Percentiles rank a stretch among this genome's conserved stretches.
phyloP scores from a whole-genome alignment of 53 echinoderm and acorn worm genomes.

The Pentamera pediparva region DNA sequence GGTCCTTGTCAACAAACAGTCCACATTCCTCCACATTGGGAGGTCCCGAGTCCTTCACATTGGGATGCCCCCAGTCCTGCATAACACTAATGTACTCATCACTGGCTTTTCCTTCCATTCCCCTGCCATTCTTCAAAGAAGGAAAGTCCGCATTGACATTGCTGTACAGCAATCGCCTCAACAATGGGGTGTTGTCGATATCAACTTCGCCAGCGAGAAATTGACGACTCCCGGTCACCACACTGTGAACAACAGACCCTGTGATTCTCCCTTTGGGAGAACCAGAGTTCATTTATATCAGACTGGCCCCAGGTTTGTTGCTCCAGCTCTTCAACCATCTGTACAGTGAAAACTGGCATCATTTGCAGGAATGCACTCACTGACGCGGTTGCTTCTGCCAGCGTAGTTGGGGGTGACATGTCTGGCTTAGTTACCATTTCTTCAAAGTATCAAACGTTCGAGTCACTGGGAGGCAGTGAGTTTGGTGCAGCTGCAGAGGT shows the following conservation, averaged over 20 bases:
- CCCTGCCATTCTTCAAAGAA: conserved; percentile 6
- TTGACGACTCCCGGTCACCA: background rate
- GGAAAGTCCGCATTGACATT: background rate
- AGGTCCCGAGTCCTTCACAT: too few relatives aligned
- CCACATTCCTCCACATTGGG: background rate
- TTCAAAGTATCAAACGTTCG: background rate
- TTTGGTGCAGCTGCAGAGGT: background rate
- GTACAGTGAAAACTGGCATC: background rate
- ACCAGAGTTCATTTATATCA: background rate
- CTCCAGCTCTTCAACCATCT: background rate
- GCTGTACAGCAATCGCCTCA: too few relatives aligned
- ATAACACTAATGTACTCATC: background rate
- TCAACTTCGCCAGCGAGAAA: background rate
- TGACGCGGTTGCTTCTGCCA: background rate
- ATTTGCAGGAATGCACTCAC: background rate
- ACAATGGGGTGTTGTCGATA: background rate
- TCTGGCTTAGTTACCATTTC: background rate
- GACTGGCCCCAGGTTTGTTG: background rate
- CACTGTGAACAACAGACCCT: background rate
- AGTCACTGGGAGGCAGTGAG: background rate
- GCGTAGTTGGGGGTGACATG: background rate
- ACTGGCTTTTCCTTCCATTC: background rate
- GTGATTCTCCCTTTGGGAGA: background rate
- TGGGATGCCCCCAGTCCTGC: too few relatives aligned
- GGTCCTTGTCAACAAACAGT: background rate